Percentiles rank a stretch among this genome's conserved stretches.
Evolutionary conservation across 2,113 vertebrate species (phyloP).

Genomic region (Ornithorhynchus anatinus): DNA sequence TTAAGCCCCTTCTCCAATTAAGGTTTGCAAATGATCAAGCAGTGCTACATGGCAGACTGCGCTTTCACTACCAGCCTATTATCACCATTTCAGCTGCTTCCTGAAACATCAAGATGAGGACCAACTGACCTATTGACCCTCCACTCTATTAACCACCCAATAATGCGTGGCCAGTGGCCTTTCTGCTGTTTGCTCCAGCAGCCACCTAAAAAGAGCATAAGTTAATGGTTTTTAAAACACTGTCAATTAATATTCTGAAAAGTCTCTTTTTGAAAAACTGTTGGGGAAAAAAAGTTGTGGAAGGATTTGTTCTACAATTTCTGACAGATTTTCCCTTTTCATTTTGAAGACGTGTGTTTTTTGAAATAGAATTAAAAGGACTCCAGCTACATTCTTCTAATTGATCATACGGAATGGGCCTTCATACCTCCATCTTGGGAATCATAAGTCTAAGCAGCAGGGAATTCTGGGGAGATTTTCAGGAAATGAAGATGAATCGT

Average conservation of each 20-base stretch:
- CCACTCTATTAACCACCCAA: not conserved
- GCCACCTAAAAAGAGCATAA: not conserved
- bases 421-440: too few relatives aligned
- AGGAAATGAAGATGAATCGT: too few relatives aligned
- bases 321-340: too few relatives aligned
- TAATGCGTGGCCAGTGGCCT: not conserved
- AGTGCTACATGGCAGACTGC: not conserved
- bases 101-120: not conserved
- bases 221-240: slow-evolving; percentile 3
- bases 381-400: too few relatives aligned
- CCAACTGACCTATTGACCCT: not conserved
- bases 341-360: too few relatives aligned
- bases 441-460: too few relatives aligned
- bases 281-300: too few relatives aligned
- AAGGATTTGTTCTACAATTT: too few relatives aligned
- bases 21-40: slow-evolving; percentile 27
- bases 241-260: not conserved
- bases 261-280: too few relatives aligned
- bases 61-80: slow-evolving; percentile 34
- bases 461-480: too few relatives aligned
- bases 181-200: not conserved
- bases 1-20: slow-evolving; percentile 14
- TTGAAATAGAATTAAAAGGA: too few relatives aligned
- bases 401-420: too few relatives aligned
- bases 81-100: slow-evolving; percentile 5